Evolutionary conservation across 2,113 vertebrate genomes (phyloP).

Genomic region (Excalfactoria chinensis): DNA sequence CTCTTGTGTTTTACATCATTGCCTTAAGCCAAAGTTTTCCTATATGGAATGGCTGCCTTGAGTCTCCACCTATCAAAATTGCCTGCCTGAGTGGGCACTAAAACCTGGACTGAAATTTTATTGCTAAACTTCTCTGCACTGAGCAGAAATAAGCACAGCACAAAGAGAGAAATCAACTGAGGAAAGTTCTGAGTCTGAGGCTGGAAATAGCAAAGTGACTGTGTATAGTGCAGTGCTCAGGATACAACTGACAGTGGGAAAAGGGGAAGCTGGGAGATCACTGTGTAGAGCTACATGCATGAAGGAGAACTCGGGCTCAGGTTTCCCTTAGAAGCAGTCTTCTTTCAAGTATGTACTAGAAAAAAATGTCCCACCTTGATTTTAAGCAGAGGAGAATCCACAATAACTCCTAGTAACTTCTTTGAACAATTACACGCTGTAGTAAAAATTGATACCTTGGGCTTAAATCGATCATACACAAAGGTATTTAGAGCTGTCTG

Average conservation of each 20-base stretch:
- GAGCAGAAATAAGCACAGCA: not conserved
- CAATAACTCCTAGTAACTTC: not conserved
- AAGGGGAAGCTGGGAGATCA: not conserved
- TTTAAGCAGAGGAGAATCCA: not conserved
- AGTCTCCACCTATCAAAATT: not conserved
- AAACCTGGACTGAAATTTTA: not conserved
- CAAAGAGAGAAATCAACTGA: not conserved
- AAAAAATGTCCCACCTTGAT: not conserved
- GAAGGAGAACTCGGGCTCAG: not conserved
- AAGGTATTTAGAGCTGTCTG: not conserved
- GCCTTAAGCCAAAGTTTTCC: not conserved
- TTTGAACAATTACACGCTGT: not conserved
- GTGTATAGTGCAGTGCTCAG: not conserved
- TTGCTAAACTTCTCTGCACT: not conserved
- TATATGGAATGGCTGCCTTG: accelerated
- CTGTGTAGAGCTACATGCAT: not conserved
- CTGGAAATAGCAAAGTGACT: not conserved
- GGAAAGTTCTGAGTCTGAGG: not conserved
- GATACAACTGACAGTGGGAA: not conserved
- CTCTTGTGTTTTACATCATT: not conserved
- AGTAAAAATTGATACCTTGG: not conserved
- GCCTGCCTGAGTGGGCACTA: not conserved
- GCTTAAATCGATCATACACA: not conserved
- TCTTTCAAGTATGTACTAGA: not conserved
- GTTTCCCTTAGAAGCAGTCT: not conserved